phyloP scores from a whole-genome alignment of 2,113 vertebrate genomes.

The Tupaia tana region DNA sequence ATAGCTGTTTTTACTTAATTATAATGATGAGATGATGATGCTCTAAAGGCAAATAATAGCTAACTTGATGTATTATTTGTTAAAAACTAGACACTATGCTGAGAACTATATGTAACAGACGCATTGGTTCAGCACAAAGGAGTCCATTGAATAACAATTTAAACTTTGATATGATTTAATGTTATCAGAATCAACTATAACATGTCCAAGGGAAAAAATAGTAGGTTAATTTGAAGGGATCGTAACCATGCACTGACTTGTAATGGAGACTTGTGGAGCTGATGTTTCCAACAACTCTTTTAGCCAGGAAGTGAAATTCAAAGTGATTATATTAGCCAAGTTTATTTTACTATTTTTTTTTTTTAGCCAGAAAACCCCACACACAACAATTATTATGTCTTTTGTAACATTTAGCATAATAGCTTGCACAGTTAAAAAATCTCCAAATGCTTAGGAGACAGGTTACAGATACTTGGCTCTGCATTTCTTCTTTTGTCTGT shows the following conservation, averaged over 20 bases:
- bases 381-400: background rate
- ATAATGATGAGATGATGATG: background rate
- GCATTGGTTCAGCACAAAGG: background rate
- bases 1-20: background rate
- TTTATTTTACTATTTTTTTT: background rate
- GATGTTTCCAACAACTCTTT: background rate
- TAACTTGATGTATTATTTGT: background rate
- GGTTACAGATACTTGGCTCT: background rate
- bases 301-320: background rate
- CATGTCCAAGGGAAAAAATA: background rate
- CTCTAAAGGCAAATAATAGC: background rate
- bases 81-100: background rate
- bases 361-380: background rate
- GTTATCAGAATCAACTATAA: background rate
- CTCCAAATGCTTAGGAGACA: background rate
- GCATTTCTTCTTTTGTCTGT: background rate
- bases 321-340: background rate
- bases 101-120: background rate
- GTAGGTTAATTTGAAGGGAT: background rate
- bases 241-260: background rate
- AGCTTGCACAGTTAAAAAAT: conserved; percentile 38
- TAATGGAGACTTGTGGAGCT: background rate
- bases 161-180: background rate
- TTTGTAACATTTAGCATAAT: background rate
- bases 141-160: background rate